Evolutionary conservation across 53 echinoderm and acorn worm genomes (phyloP).

Genomic region (Hippasteria phrygiana): DNA sequence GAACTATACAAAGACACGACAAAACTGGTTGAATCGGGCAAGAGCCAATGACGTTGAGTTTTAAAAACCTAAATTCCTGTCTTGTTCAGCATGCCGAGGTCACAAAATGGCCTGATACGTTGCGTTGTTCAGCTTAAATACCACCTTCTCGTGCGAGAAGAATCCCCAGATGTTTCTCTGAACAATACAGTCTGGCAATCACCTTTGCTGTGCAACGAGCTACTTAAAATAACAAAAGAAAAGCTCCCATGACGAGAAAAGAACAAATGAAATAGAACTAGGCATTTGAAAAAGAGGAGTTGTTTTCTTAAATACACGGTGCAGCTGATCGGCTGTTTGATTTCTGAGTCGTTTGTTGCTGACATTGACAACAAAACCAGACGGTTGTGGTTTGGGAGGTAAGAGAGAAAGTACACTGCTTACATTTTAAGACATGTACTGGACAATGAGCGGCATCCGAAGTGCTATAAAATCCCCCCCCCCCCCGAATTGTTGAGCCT

Average conservation of each 20-base stretch:
- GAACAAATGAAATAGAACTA: not conserved
- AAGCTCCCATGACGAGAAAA: not conserved
- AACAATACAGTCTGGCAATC: constrained; percentile 9
- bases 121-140: not conserved
- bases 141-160: not conserved
- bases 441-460: too few relatives aligned
- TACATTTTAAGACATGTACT: too few relatives aligned
- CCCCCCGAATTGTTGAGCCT: too few relatives aligned
- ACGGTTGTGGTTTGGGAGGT: too few relatives aligned
- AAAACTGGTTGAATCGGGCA: not conserved
- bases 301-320: too few relatives aligned
- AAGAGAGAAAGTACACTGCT: too few relatives aligned
- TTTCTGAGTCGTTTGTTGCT: too few relatives aligned
- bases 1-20: not conserved
- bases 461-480: too few relatives aligned
- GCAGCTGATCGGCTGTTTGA: not conserved
- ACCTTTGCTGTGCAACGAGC: not conserved
- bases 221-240: too few relatives aligned
- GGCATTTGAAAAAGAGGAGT: too few relatives aligned
- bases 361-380: too few relatives aligned
- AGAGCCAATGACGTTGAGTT: constrained; percentile 4
- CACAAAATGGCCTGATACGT: not conserved
- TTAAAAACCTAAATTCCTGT: not conserved
- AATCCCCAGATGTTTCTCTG: not conserved
- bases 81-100: not conserved